Evolutionary conservation across 1,140 invertebrate genomes (phyloP).

Genomic region (Xylocopa sonorina): DNA sequence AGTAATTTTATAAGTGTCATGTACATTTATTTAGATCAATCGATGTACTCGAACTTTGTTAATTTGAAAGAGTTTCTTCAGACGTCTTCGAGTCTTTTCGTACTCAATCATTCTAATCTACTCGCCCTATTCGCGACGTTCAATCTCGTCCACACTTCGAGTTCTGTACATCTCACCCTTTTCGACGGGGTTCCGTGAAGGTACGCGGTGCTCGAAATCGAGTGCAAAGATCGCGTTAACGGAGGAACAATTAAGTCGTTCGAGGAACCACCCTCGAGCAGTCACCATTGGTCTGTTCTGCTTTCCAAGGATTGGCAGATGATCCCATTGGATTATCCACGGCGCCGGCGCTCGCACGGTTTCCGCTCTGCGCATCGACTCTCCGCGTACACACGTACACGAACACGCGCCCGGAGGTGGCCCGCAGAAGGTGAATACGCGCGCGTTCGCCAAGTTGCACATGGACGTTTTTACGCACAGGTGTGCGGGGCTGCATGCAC

Average conservation of each 20-base stretch:
- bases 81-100: too few species aligned
- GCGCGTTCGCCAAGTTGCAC: neutral
- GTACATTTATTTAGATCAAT: too few species aligned
- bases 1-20: too few species aligned
- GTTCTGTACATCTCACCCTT: too few species aligned
- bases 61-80: too few species aligned
- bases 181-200: too few species aligned
- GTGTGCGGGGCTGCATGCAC: neutral
- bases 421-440: neutral
- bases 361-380: conserved; percentile 60
- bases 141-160: neutral
- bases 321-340: conserved; percentile 81
- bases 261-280: conserved; percentile 63
- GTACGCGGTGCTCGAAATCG: too few species aligned
- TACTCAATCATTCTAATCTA: too few species aligned
- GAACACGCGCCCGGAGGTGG: neutral
- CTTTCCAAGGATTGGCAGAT: conserved; percentile 78
- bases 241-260: conserved; percentile 50
- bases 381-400: neutral
- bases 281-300: conserved; percentile 72
- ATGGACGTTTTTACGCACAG: neutral
- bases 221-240: neutral
- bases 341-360: conserved; percentile 75
- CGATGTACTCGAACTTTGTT: too few species aligned
- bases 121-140: too few species aligned